Conservation (phyloP, 1,140 invertebrate species). For the Aphelenchoides fujianensis region DNA sequence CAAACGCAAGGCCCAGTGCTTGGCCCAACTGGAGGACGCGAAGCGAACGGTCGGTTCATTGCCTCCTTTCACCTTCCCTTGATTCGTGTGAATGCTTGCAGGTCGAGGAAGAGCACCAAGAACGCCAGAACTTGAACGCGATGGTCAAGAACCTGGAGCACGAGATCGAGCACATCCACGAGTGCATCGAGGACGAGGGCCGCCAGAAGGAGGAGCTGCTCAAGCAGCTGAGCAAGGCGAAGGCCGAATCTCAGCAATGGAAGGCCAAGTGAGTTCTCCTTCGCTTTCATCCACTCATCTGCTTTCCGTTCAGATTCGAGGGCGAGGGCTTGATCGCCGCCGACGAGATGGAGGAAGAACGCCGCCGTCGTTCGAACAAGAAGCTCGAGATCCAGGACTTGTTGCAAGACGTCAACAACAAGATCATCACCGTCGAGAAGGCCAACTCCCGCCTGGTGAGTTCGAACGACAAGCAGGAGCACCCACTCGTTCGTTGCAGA, state of each 20-base stretch:
- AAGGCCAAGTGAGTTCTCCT: constrained; percentile 53
- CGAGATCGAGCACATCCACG: constrained; percentile 65
- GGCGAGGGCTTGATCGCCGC: constrained; percentile 43
- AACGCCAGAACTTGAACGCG: constrained; percentile 10
- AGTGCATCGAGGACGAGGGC: constrained; percentile 66
- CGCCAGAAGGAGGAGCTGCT: constrained; percentile 64
- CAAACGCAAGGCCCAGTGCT: constrained; percentile 44
- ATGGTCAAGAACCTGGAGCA: constrained; percentile 59
- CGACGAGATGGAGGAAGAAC: constrained; percentile 51
- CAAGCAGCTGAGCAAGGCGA: constrained; percentile 64
- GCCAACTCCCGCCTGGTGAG: constrained; percentile 80
- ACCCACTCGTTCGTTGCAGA: constrained; percentile 17
- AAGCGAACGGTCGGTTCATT: constrained; percentile 35
- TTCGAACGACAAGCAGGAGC: neutral
- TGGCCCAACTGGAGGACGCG: constrained; percentile 51
- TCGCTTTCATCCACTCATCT: neutral
- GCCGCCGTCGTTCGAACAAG: constrained; percentile 80
- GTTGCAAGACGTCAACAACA: constrained; percentile 92
- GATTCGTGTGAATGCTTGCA: too few species aligned
- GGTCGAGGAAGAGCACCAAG: constrained; percentile 25
- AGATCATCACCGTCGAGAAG: constrained; percentile 91
- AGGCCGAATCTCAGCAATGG: constrained; percentile 59
- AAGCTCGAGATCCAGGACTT: constrained; percentile 94
- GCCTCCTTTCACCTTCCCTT: too few species aligned
- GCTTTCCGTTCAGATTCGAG: constrained; percentile 25